A percentile compares a stretch with the other conserved stretches of the same genome.
These are phyloP conservation scores for Eubasilissa splendida DNA, from an alignment of 2,888 invertebrate genomes.

Conservation along the genomic window DNA sequence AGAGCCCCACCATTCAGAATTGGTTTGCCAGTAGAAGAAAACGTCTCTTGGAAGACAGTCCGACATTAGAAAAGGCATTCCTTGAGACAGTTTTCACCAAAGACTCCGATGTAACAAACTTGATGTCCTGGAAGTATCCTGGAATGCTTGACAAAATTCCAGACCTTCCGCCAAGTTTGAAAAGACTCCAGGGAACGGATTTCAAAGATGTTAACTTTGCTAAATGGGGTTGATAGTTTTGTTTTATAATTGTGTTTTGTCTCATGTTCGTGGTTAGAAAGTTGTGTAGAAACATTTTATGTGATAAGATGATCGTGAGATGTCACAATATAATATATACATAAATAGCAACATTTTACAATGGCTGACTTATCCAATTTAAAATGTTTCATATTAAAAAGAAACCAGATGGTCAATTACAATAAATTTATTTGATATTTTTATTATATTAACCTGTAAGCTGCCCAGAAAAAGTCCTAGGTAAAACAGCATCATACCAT, in stretches of 20 bases:
- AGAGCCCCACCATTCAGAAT: slow-evolving; percentile 46
- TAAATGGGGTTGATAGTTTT: slow-evolving; percentile 38
- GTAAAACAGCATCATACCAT: too few relatives aligned
- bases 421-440: too few relatives aligned
- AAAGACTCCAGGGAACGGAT: slow-evolving; percentile 64
- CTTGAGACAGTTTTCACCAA: slow-evolving; percentile 63
- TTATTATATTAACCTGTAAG: too few relatives aligned
- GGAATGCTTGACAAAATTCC: slow-evolving; percentile 66
- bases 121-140: slow-evolving; percentile 74
- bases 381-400: too few relatives aligned
- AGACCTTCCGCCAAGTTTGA: slow-evolving; percentile 76
- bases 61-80: slow-evolving; percentile 61
- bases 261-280: too few relatives aligned
- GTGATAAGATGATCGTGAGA: background rate
- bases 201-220: slow-evolving; percentile 25
- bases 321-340: too few relatives aligned
- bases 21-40: slow-evolving; percentile 59
- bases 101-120: slow-evolving; percentile 65
- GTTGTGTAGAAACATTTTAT: too few relatives aligned
- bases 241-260: background rate
- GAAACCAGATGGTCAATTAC: too few relatives aligned
- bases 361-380: too few relatives aligned
- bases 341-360: too few relatives aligned
- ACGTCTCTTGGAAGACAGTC: slow-evolving; percentile 60
- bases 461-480: too few relatives aligned